These are phyloP conservation scores for Saguinus midas DNA, from an alignment of 2,113 vertebrate genomes.

Conservation along the genomic window DNA sequence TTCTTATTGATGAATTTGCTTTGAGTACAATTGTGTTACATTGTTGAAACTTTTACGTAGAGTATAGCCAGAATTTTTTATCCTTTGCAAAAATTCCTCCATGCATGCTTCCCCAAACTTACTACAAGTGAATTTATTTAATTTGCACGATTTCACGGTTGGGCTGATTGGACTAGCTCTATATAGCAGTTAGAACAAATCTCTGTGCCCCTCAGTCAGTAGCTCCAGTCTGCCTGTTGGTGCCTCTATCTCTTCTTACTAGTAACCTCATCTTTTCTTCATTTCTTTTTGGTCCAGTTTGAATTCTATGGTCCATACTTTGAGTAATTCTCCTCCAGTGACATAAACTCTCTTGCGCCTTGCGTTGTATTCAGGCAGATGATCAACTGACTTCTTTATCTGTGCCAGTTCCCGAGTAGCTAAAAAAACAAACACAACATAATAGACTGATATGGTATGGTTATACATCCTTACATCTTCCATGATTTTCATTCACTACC, in stretches of 20 bases:
- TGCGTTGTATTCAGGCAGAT: background rate
- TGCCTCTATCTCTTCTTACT: background rate
- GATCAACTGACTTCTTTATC: background rate
- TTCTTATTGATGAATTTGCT: background rate
- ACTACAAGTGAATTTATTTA: background rate
- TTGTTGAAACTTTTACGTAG: background rate
- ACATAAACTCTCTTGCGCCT: background rate
- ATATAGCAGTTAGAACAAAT: background rate
- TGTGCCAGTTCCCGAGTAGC: background rate
- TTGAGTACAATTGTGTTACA: background rate
- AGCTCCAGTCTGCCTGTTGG: background rate
- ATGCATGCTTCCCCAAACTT: background rate
- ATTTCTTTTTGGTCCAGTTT: background rate
- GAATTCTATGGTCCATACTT: background rate
- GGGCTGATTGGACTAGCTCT: background rate
- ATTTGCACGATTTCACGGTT: background rate
- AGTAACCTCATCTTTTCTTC: background rate
- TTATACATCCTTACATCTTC: background rate
- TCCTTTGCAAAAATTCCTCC: background rate
- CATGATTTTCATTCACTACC: too few relatives aligned
- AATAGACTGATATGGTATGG: background rate
- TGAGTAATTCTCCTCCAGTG: background rate
- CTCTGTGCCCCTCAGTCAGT: background rate
- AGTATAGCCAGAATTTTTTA: background rate
- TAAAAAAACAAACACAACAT: background rate